Percentiles rank a stretch among this genome's conserved stretches.
These are phyloP conservation scores for Gallinago undulata DNA, from an alignment of 2,113 vertebrate genomes.

Conservation along the genomic window DNA sequence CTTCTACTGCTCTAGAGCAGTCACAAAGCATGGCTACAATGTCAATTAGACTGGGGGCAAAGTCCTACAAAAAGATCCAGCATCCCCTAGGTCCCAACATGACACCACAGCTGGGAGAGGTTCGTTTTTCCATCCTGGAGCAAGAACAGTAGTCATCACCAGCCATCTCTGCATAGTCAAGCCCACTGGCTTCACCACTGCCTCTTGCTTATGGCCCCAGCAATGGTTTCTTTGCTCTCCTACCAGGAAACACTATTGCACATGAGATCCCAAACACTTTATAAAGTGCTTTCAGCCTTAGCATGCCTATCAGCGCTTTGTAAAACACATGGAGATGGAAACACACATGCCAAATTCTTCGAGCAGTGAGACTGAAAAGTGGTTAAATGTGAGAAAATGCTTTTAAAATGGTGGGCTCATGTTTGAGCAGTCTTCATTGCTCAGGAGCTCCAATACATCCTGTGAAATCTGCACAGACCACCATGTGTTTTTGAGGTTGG, in stretches of 20 bases:
- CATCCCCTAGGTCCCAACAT: not conserved
- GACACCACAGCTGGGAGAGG: not conserved
- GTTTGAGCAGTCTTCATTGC: not conserved
- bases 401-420: not conserved
- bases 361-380: not conserved
- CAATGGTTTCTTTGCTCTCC: not conserved
- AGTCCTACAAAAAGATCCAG: not conserved
- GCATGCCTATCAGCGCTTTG: not conserved
- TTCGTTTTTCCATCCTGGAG: not conserved
- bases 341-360: not conserved
- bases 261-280: not conserved
- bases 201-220: not conserved
- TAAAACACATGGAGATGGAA: constrained; percentile 2
- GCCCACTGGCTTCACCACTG: not conserved
- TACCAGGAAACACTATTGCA: not conserved
- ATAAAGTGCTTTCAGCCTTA: constrained; percentile 24
- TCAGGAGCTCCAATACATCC: not conserved
- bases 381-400: not conserved
- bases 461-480: not conserved
- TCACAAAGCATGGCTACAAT: not conserved
- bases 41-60: not conserved
- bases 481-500: not conserved
- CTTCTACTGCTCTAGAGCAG: not conserved
- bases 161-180: not conserved
- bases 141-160: not conserved